Evolutionary conservation across 2,797 vertebrate species (phyloP).

Genomic region (Myotis myotis): DNA sequence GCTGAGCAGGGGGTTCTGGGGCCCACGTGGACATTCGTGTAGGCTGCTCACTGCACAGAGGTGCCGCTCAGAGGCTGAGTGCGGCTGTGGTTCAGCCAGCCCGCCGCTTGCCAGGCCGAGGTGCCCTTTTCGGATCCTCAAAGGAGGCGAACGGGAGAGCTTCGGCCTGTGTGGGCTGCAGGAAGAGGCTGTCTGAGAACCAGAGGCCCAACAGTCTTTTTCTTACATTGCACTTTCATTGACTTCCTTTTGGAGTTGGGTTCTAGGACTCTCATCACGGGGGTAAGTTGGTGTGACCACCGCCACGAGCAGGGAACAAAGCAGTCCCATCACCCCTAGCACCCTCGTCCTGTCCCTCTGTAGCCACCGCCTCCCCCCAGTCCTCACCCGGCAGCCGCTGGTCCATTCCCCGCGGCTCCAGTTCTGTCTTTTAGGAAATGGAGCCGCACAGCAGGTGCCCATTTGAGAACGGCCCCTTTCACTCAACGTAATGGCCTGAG

Average conservation of each 20-base stretch:
- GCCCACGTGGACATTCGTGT: not conserved
- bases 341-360: accelerated
- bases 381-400: not conserved
- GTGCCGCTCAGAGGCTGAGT: accelerated
- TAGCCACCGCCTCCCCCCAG: not conserved
- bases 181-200: not conserved
- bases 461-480: not conserved
- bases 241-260: not conserved
- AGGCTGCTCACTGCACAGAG: constrained; percentile 18
- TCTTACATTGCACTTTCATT: not conserved
- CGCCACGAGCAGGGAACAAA: not conserved
- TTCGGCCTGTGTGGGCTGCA: not conserved
- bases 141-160: not conserved
- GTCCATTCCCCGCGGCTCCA: not conserved
- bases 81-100: not conserved
- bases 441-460: not conserved
- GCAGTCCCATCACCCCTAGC: accelerated
- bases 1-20: not conserved
- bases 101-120: not conserved
- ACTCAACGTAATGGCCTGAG: not conserved
- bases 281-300: not conserved
- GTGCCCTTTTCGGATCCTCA: not conserved
- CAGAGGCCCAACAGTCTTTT: accelerated
- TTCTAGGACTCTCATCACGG: not conserved
- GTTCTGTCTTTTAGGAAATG: not conserved